Conservation (phyloP, 2,113 vertebrate species). For the Emydura subglobosa region DNA sequence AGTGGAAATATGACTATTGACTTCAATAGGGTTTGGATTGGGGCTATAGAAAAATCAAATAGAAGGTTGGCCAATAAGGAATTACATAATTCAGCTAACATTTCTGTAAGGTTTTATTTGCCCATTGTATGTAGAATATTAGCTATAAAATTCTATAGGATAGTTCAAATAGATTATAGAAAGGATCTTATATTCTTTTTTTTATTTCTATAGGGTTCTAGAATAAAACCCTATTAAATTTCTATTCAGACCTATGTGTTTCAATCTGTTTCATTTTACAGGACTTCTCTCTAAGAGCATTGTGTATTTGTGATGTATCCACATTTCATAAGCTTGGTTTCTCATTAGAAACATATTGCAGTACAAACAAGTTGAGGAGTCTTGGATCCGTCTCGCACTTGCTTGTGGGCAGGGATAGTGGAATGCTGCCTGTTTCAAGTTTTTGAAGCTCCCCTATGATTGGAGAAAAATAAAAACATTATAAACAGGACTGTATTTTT, state of each 20-base stretch:
- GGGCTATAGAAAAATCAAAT: not conserved
- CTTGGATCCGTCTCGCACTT: constrained; percentile 64
- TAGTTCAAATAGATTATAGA: not conserved
- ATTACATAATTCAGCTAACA: not conserved
- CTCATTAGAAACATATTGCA: constrained; percentile 19
- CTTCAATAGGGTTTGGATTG: not conserved
- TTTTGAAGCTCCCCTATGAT: constrained; percentile 47
- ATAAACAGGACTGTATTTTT: constrained; percentile 64
- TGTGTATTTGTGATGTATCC: constrained; percentile 5
- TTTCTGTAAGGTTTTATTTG: not conserved
- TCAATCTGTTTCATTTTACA: constrained; percentile 1
- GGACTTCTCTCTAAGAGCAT: not conserved
- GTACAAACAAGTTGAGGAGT: constrained; percentile 10
- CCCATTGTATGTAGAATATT: not conserved
- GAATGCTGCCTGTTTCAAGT: constrained; percentile 74
- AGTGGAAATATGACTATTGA: not conserved
- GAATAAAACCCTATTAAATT: not conserved
- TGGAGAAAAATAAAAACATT: constrained; percentile 72
- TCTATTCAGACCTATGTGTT: not conserved
- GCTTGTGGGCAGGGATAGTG: constrained; percentile 73
- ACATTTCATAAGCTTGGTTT: constrained; percentile 3
- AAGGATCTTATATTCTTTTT: not conserved
- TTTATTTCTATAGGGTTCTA: not conserved
- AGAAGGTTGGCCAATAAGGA: not conserved
- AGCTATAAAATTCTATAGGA: not conserved